Evolutionary conservation across 2,113 vertebrate genomes (phyloP).

Genomic region (Argyrosomus japonicus): DNA sequence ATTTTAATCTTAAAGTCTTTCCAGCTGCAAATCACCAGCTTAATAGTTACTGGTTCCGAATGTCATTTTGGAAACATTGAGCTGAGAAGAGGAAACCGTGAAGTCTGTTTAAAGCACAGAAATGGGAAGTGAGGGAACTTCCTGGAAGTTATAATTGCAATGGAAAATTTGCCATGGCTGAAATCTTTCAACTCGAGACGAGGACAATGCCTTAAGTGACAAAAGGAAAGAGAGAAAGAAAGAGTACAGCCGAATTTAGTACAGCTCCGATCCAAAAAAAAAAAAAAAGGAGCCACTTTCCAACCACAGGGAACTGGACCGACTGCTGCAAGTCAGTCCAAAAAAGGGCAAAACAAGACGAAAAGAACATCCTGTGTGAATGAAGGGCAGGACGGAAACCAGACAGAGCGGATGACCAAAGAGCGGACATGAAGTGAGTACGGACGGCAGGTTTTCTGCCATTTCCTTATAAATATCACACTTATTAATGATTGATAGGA

Average conservation of each 20-base stretch:
- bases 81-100: not conserved
- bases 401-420: constrained; percentile 54
- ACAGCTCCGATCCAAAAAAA: constrained; percentile 28
- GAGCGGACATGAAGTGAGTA: constrained; percentile 38
- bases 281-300: constrained; percentile 46
- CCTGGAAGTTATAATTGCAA: constrained; percentile 9
- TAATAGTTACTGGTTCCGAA: not conserved
- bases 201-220: not conserved
- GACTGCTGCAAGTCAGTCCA: constrained; percentile 58
- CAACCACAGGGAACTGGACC: constrained; percentile 63
- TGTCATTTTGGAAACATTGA: not conserved
- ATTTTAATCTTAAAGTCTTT: not conserved
- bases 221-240: constrained; percentile 12
- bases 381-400: constrained; percentile 69
- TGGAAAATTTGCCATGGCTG: not conserved
- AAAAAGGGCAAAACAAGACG: constrained; percentile 73
- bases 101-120: constrained; percentile 1
- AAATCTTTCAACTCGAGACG: not conserved
- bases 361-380: constrained; percentile 66
- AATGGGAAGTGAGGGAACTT: constrained; percentile 27
- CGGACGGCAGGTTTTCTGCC: constrained; percentile 31
- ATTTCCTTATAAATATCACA: constrained; percentile 38
- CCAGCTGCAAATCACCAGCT: not conserved
- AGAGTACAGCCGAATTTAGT: constrained; percentile 2
- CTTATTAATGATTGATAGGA: constrained; percentile 50